These are phyloP conservation scores for Latrodectus hesperus DNA, from an alignment of 2,888 invertebrate species.

Conservation along the genomic window DNA sequence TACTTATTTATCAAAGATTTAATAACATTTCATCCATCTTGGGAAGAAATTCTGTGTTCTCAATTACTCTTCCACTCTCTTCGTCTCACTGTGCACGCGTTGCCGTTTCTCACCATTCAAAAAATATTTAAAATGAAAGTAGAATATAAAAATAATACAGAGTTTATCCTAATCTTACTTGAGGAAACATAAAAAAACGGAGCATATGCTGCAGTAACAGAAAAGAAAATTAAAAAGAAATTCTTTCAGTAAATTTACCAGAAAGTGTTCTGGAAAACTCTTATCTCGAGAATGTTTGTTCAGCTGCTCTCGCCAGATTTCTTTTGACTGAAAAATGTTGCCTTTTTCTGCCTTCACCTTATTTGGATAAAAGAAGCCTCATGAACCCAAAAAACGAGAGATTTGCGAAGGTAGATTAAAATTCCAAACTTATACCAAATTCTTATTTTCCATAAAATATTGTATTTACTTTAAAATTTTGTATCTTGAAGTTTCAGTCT, in stretches of 20 bases:
- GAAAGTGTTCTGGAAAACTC: constrained; percentile 50
- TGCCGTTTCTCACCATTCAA: background rate
- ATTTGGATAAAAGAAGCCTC: constrained; percentile 34
- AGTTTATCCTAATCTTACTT: constrained; percentile 42
- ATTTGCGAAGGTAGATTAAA: constrained; percentile 19
- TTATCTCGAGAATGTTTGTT: constrained; percentile 53
- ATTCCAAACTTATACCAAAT: constrained; percentile 5
- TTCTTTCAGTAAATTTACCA: constrained; percentile 22
- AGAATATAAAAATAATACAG: background rate
- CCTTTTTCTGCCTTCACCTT: constrained; percentile 13
- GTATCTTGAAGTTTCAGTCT: too few relatives aligned
- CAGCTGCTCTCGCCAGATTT: constrained; percentile 34
- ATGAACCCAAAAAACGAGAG: constrained; percentile 1
- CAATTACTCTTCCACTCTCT: too few relatives aligned
- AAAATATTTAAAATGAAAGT: constrained; percentile 15
- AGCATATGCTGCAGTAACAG: constrained; percentile 13
- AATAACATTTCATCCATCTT: too few relatives aligned
- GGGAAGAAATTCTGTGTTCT: too few relatives aligned
- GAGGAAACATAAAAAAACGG: constrained; percentile 31
- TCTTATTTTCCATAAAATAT: background rate
- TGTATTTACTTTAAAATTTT: too few relatives aligned
- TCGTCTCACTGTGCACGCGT: too few relatives aligned
- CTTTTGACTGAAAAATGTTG: constrained; percentile 16
- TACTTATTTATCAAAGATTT: too few relatives aligned
- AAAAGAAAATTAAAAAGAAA: constrained; percentile 6